Evolutionary conservation across 2,888 invertebrate genomes (phyloP), one percentile per base, ranked within the genome.

Genomic region (Halocaridina rubra): DNA sequence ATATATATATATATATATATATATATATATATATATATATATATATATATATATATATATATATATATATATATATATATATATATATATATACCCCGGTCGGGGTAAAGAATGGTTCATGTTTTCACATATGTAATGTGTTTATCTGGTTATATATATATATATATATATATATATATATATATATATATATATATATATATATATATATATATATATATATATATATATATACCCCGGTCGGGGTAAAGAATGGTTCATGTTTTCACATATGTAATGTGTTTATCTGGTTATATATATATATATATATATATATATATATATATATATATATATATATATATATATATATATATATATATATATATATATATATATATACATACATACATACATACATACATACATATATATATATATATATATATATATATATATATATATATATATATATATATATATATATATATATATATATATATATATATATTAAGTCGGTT

Each of bases 381-480:
- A 53, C 8, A 53, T 53, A 53, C 8, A 53, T 4, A 53, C 8
- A 53, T 4, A 4, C 8, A 2, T 53, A 7, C 7, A 53, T 53
- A 53, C 7, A 53, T 53, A 53, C 7, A 53, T 53, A 53, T 53
- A 53, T 53, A 53, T 53, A 53, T 53, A 53, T 53, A 53, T 8
- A 53, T 53, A 53, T 8, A 53, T 53, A 53, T 53, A 53, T 53
- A 53, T 53, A 53, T 53, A 53, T 53, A 53, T 53, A 4, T 53
- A 53, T 53, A 53, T 53, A 53, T 53, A 53, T 53, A 53, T 53
- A 53, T 71, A 30, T 71, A 71, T 71, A 30, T 71, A 30, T 71
- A 30, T 71, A 71, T 71, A 32, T 71, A 71, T 71, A 32, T 71
- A 71, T 71, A 32, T 71, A 71, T 71, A 71, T 32, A 71, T 71